Conservation (phyloP, 2,888 invertebrate genomes). For the Rhodophaea formosa region DNA sequence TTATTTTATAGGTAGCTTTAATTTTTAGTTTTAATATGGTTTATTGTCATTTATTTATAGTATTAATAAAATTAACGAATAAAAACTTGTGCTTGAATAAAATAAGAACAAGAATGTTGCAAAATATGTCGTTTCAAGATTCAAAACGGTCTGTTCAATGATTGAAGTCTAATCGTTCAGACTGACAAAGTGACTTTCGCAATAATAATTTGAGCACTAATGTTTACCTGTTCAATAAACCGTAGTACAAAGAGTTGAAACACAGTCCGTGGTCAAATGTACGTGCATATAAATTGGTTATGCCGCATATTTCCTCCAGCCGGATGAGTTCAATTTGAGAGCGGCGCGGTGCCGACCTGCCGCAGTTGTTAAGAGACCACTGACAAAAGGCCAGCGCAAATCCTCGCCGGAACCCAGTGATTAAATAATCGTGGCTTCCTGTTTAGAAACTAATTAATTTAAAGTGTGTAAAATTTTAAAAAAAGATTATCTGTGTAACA, state of each 20-base stretch:
- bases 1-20: too few relatives aligned
- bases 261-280: slow-evolving; percentile 66
- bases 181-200: too few relatives aligned
- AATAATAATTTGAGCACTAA: too few relatives aligned
- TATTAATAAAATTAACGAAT: too few relatives aligned
- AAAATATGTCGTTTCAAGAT: too few relatives aligned
- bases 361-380: slow-evolving; percentile 60
- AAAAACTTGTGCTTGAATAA: too few relatives aligned
- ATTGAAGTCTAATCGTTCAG: too few relatives aligned
- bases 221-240: slow-evolving; percentile 12
- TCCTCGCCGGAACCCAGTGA: slow-evolving; percentile 24
- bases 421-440: slow-evolving; percentile 9
- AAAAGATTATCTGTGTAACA: too few relatives aligned
- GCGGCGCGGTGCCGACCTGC: slow-evolving; percentile 53
- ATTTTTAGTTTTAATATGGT: too few relatives aligned
- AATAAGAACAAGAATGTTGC: too few relatives aligned
- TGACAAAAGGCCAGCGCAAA: slow-evolving; percentile 41
- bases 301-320: slow-evolving; percentile 77
- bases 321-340: slow-evolving; percentile 79
- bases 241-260: slow-evolving; percentile 13
- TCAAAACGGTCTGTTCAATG: too few relatives aligned
- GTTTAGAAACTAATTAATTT: neutral
- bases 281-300: slow-evolving; percentile 67
- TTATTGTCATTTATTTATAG: too few relatives aligned
- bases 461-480: neutral